Evolutionary conservation across 2,797 vertebrate species (phyloP), one percentile per base, ranked within the genome.

Genomic region (Crocodylus rhombifer): DNA sequence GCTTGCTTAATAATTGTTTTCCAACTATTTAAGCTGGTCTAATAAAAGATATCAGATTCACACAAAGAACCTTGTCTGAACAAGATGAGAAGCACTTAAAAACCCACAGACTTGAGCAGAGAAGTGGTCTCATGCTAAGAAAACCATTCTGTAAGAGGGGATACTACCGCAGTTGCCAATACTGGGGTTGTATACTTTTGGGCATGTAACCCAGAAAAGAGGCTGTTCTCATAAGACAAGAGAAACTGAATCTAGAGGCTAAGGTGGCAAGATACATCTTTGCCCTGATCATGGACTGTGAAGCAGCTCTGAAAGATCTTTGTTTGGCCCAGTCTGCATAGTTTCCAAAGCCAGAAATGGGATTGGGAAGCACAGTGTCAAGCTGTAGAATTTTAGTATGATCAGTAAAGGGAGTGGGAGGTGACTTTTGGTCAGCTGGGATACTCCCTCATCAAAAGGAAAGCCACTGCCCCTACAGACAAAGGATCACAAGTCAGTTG

Each of bases 111-210:
- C 55, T 28, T 57, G 51, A 20, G 7, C 5, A 51, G 26, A n/a
- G 74, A 75, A 3, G 26, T 73, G 55, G 55, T 28, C 6, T 18
- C 26, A 26, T 30, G 74, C 55, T 30, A 28, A 57, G 28, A 26
- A 55, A n/a, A 10, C 56, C 26, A 56, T 33, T 20, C 77, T 1
- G 11, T 1, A 18, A 14, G 1, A 4, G 7, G 33, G 51, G 42
- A 51, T 51, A 51, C 61, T 55, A 56, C 1, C 62, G 42, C 10
- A n/a, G 15, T 16, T 26, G 76, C 23, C 73, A 36, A 4, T 14
- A 55, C 62, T 3, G 33, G 18, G 36, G n/a, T 15, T 25, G 33
- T 36, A 14, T 5, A 36, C 33, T 7, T 73, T 51, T 73, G 36
- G 36, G 36, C 69, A 42, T 4, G 36, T 25, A 26, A 73, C 21